Evolutionary conservation across 2,797 vertebrate genomes (phyloP), one percentile per base, ranked within the genome.

Genomic region (Pseudomugil tenellus): DNA sequence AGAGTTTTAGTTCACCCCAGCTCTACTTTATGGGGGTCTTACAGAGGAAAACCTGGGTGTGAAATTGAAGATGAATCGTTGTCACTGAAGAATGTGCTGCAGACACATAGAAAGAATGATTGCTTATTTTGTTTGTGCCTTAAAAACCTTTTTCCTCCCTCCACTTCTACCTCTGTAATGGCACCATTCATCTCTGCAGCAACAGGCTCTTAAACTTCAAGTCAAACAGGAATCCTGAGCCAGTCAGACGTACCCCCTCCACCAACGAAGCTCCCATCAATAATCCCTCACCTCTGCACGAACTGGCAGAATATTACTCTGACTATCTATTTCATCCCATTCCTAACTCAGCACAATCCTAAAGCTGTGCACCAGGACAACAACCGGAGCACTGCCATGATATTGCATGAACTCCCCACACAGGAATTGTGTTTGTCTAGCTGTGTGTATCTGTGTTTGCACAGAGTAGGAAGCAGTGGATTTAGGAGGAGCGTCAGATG

Each of bases 1-100:
- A 70, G 76, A 66, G 82, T 71, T 80, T 85, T 49, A 72, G 72
- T 74, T 81, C 62, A 46, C 80, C 46, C 41, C 0, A 67, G 72
- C 74, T 43, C 68, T 48, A 63, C 80, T 89, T 91, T 85, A 89
- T 81, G 81, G 80, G 77, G 72, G 74, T 85, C 74, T 72, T 58
- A 63, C 41, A 53, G n/a, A 17, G 67, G 77, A 80, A 87, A 88
- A 70, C 72, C 55, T 68, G n/a, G 62, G 84, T 84, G 85, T 90
- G 88, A 89, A 90, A 91, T 79, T 31, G 68, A 89, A 84, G 90
- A 91, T 84, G 85, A 84, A 90, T 88, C 83, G 82, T 90, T 62
- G 84, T 88, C 88, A 88, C 69, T 84, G 29, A 84, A 73, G 79
- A 91, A 91, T 90, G 84, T 61, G 61, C 68, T 56, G 63, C 71